Base-by-base conservation (phyloP, 1,140 invertebrate species). In the Drosophila willistoni region DNA sequence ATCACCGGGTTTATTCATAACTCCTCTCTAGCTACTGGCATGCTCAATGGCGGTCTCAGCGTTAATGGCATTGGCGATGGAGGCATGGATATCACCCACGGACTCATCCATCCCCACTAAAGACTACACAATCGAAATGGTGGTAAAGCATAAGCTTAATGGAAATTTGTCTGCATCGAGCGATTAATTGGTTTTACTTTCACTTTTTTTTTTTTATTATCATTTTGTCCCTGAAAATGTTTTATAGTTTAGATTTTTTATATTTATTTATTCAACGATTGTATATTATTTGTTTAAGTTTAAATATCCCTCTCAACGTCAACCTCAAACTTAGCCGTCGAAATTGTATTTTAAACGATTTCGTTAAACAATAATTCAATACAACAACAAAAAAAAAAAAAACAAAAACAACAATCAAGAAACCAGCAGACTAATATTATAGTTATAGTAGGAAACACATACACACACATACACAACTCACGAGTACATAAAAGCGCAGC, bases 31-130 rank as follows among this genome's bases (percentile, higher is more conserved):
- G 95, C 95, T 66, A 94, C 95, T 29, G 96, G 95, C 82, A 95
- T 96, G 94, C 95, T 96, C n/a, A 96, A 96, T 91, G 96, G 96
- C 47, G 95, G 95, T 57, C 95, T 96, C 91, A 95, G 95, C 13
- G 95, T 96, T 2, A 96, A 96, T 89, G 96, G 96, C 29, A 93
- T 96, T 2, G 95, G 95, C 13, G 95, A 96, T 92, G 95, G 95
- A 44, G 94, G 95, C 13, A 94, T 96, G 93, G 95, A 96, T 80
- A 94, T 92, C 22, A 73, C 86, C 42, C 91, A 91, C 66, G 86
- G 90, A 54, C 81, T 92, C 5, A 85, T 92, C 66, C 86, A 91
- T 76, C 70, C 82, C 62, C 84, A 89, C 63, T 89, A 89, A 29
- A 65, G 29, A 51, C 44, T 51, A 47, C 17, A 19, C 7, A 19